Conservation (phyloP, 2,113 vertebrate genomes). For the Hyla sarda region DNA sequence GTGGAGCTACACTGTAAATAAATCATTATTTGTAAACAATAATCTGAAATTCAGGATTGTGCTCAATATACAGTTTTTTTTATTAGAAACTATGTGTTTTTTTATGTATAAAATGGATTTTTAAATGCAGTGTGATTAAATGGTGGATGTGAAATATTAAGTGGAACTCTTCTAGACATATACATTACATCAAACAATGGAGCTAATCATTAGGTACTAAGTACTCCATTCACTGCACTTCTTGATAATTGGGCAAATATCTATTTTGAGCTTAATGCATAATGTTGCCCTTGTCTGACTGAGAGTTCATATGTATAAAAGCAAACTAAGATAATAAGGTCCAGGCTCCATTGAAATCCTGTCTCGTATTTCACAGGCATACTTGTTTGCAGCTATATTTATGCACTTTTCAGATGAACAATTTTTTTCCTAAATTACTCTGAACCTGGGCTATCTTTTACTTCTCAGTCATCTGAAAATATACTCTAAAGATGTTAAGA, state of each 20-base stretch:
- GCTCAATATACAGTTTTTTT: not conserved
- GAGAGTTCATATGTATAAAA: constrained; percentile 44
- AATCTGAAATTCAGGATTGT: not conserved
- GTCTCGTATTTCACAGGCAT: constrained; percentile 45
- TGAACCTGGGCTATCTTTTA: constrained; percentile 12
- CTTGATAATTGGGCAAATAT: constrained; percentile 48
- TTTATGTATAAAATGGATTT: not conserved
- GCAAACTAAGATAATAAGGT: constrained; percentile 53
- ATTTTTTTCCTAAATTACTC: constrained; percentile 44
- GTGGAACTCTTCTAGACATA: not conserved
- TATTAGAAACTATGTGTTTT: not conserved
- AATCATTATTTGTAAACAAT: not conserved
- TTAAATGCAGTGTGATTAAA: not conserved
- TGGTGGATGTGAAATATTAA: not conserved
- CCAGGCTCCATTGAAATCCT: constrained; percentile 53
- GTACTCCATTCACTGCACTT: constrained; percentile 40
- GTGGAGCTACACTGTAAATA: not conserved
- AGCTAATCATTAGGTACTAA: constrained; percentile 27
- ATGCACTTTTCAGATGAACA: constrained; percentile 20
- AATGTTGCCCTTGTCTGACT: constrained; percentile 52
- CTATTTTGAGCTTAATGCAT: constrained; percentile 52
- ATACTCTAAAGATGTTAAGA: constrained; percentile 7
- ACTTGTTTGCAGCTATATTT: constrained; percentile 47
- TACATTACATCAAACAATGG: constrained; percentile 40
- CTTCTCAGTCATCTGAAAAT: not conserved